A percentile compares a stretch with the other conserved stretches of the same genome.
Conservation (phyloP, 2,113 vertebrate genomes). For the Tilapia sparmanii region DNA sequence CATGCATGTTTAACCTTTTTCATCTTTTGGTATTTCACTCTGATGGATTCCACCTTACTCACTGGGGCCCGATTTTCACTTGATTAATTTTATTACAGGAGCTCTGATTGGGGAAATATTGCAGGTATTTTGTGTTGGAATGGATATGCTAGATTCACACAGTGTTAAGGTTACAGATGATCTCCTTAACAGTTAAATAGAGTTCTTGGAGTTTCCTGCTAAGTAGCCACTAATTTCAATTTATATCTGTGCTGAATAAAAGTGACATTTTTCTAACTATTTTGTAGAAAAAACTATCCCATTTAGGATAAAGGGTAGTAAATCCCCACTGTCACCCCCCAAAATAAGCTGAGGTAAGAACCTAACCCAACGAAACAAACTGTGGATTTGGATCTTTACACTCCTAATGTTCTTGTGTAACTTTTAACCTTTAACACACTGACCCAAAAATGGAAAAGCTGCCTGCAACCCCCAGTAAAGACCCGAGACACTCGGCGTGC, state of each 20-base stretch:
- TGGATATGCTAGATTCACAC: neutral
- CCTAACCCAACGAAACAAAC: neutral
- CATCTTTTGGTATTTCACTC: neutral
- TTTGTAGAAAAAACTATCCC: rapidly evolving
- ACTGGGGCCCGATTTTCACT: neutral
- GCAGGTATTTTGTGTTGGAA: neutral
- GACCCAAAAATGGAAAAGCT: neutral
- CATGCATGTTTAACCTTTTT: neutral
- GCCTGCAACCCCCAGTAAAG: rapidly evolving
- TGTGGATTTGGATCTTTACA: neutral
- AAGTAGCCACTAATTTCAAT: neutral
- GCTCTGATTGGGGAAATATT: neutral
- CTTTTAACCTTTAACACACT: neutral
- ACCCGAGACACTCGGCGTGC: rapidly evolving
- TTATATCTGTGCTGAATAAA: neutral
- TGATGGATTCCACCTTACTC: neutral
- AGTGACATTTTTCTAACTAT: neutral
- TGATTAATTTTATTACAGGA: rapidly evolving
- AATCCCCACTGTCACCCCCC: neutral
- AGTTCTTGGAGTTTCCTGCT: rapidly evolving
- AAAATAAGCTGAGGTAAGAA: neutral
- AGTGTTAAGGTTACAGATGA: neutral
- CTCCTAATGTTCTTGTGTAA: neutral
- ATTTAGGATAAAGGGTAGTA: rapidly evolving
- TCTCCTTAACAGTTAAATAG: neutral